phyloP scores from a whole-genome alignment of 2,888 invertebrate genomes.

The Pollenia labialis region DNA sequence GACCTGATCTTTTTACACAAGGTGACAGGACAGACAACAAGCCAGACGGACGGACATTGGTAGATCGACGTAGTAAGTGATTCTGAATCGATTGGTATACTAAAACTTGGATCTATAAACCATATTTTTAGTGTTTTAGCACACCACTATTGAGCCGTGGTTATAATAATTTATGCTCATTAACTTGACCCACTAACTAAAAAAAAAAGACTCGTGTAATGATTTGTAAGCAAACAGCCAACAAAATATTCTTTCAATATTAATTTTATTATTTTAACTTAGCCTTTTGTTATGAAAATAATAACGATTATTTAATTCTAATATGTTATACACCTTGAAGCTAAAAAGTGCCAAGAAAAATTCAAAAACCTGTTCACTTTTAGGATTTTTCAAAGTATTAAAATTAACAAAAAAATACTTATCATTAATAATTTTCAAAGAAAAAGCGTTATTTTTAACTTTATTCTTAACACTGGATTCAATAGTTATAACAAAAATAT shows the following conservation, averaged over 20 bases:
- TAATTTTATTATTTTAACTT: not conserved
- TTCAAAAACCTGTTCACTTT: too few species aligned
- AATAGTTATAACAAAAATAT: too few species aligned
- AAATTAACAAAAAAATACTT: not conserved
- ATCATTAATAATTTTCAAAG: not conserved
- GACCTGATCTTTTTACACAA: too few species aligned
- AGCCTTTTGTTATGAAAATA: not conserved
- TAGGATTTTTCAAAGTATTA: not conserved
- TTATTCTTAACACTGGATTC: too few species aligned
- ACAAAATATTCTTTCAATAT: not conserved
- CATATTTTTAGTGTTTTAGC: too few species aligned
- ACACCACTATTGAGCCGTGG: too few species aligned
- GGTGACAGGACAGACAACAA: too few species aligned
- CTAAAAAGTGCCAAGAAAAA: not conserved
- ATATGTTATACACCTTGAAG: not conserved
- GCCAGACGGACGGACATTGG: too few species aligned
- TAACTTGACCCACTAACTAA: constrained; percentile 20
- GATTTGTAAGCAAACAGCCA: not conserved
- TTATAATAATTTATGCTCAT: constrained; percentile 16
- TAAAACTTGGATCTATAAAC: too few species aligned
- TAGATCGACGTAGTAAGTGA: too few species aligned
- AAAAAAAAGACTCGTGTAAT: not conserved
- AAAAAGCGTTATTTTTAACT: not conserved
- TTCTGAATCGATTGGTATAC: too few species aligned
- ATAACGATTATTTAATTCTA: constrained; percentile 1